phyloP scores from a whole-genome alignment of 2,888 invertebrate genomes.

The Oegoconia quadripuncta region DNA sequence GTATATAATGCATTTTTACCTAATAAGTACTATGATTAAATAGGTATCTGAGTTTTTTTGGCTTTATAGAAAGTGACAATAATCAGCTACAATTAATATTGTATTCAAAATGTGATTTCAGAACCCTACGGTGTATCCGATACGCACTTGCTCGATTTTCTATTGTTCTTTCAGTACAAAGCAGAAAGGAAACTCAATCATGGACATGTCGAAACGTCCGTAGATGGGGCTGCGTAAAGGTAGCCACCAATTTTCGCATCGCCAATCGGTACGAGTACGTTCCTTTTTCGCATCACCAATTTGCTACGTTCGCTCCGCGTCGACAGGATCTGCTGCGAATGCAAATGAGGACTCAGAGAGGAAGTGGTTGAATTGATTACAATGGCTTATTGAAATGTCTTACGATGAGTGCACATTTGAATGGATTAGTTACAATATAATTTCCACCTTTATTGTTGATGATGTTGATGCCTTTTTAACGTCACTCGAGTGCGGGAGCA shows the following conservation, averaged over 20 bases:
- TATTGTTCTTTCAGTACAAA: neutral
- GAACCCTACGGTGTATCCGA: neutral
- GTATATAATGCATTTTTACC: too few species aligned
- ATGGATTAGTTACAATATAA: too few species aligned
- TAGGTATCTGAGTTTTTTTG: too few species aligned
- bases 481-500: too few species aligned
- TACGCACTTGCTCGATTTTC: neutral
- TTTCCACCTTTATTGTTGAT: too few species aligned
- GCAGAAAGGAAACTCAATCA: slow-evolving; percentile 14
- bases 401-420: too few species aligned
- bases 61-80: too few species aligned
- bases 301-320: neutral
- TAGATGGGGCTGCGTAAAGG: neutral
- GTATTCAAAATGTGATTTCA: neutral
- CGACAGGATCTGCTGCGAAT: slow-evolving; percentile 5
- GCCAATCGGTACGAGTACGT: neutral
- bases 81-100: too few species aligned
- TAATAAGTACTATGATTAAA: too few species aligned
- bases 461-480: too few species aligned
- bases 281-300: neutral
- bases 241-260: neutral
- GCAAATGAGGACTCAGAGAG: slow-evolving; percentile 2
- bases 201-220: slow-evolving; percentile 14
- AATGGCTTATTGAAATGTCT: slow-evolving; percentile 5
- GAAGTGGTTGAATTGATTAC: slow-evolving; percentile 5